Base-by-base conservation (phyloP, 2,113 vertebrate species). In the Podiceps cristatus region DNA sequence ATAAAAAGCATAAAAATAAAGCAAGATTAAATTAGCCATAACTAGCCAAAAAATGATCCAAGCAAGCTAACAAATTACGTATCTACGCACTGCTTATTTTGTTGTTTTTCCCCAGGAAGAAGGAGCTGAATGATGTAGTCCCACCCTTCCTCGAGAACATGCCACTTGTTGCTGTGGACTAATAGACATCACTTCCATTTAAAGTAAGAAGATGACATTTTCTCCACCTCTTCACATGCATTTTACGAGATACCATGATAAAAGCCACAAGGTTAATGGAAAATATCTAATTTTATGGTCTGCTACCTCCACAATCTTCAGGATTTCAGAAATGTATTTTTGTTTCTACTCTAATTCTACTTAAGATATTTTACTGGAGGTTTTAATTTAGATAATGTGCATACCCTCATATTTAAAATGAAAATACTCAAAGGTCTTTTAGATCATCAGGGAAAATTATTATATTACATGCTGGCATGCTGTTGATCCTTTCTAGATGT, bases 321-420 rank as follows among this genome's bases (percentile, higher is more conserved):
- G 35, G 35, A 78, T 88, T 79, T 93, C 25, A 50, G 22, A 86
- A 71, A 18, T 56, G 16, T 31, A 37, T 28, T 67, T 89, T 84
- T 86, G 10, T 81, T 91, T 66, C 53, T 53, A 53, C 6, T 64
- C 29, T 45, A 75, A 53, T 80, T 89, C 35, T 72, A 25, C 85
- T 44, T 68, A 66, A 84, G 44, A 64, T 44, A 87, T 10, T 16
- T 18, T 56, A 68, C 64, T n/a, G 15, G 20, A 42, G 7, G 16
- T 27, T 95, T 95, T 86, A 19, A 94, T 86, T 96, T 91, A 47
- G 67, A 86, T 84, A 85, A 95, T 86, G 53, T 71, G 9, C 31
- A 56, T 77, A 44, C 6, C 7, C 8, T 86, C 69, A 53, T 93
- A 76, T 84, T 75, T 75, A 45, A 82, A 79, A 94, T 60, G 33